Percentiles rank a stretch among this genome's conserved stretches.
These are phyloP conservation scores for Kuschelorhynchus macadamiae DNA, from an alignment of 2,888 invertebrate species.

Conservation along the genomic window DNA sequence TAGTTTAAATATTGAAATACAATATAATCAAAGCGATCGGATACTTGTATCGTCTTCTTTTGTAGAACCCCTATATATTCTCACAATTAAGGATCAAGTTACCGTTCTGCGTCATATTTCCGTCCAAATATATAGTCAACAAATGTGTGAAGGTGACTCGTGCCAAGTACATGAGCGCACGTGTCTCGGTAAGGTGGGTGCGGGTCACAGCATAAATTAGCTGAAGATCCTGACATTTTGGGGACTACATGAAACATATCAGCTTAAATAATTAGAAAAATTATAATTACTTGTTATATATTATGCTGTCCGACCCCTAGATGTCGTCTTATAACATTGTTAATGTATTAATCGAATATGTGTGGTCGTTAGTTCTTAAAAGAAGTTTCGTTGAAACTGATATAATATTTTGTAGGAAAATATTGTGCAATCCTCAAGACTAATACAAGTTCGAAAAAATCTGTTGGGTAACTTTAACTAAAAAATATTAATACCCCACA, in stretches of 20 bases:
- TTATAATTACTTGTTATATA: constrained; percentile 69
- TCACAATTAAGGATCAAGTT: constrained; percentile 22
- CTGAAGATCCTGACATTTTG: constrained; percentile 69
- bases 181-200: constrained; percentile 68
- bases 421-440: background rate
- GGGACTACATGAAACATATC: constrained; percentile 82
- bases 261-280: constrained; percentile 75
- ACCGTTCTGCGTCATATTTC: constrained; percentile 68
- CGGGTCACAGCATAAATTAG: constrained; percentile 67
- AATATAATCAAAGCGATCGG: too few relatives aligned
- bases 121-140: constrained; percentile 67
- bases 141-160: constrained; percentile 56
- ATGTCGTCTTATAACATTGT: constrained; percentile 70
- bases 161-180: constrained; percentile 34
- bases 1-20: too few relatives aligned
- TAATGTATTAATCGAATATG: constrained; percentile 63
- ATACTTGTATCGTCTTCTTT: background rate
- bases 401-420: background rate
- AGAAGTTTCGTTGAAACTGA: constrained; percentile 21
- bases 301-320: constrained; percentile 70
- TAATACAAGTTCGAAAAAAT: background rate
- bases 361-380: constrained; percentile 65
- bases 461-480: background rate
- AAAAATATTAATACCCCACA: background rate
- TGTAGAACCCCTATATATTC: too few relatives aligned